Evolutionary conservation across 2,113 vertebrate genomes (phyloP).

Genomic region (Cololabis saira): DNA sequence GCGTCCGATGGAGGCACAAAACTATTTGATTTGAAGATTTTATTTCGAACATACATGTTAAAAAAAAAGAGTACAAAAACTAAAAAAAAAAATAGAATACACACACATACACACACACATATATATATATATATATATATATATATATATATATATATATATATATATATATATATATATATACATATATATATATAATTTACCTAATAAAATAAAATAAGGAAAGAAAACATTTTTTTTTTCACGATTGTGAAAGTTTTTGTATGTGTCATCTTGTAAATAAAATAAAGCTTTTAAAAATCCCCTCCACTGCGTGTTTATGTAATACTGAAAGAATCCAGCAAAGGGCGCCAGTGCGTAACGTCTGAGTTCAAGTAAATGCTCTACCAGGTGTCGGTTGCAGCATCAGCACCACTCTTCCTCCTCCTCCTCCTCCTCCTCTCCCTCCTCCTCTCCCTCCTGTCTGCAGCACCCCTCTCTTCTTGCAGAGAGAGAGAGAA

Average conservation of each 20-base stretch:
- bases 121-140: too few species aligned
- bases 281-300: neutral
- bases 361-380: slow-evolving; percentile 10
- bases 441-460: slow-evolving; percentile 43
- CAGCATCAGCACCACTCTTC: slow-evolving; percentile 75
- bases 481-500: slow-evolving; percentile 8
- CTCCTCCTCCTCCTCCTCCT: slow-evolving; percentile 36
- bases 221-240: slow-evolving; percentile 50
- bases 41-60: too few species aligned
- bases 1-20: too few species aligned
- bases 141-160: too few species aligned
- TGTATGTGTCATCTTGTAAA: neutral
- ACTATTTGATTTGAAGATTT: too few species aligned
- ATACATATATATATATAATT: too few species aligned
- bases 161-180: too few species aligned
- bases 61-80: too few species aligned
- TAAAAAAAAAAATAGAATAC: too few species aligned
- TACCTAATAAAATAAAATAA: slow-evolving; percentile 30
- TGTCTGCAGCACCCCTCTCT: slow-evolving; percentile 55
- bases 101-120: too few species aligned
- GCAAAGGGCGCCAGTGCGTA: slow-evolving; percentile 52
- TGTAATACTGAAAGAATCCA: slow-evolving; percentile 15
- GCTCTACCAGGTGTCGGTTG: slow-evolving; percentile 66
- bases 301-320: neutral
- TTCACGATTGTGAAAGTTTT: neutral